Evolutionary conservation across 2,888 invertebrate species (phyloP), one percentile per base, ranked within the genome.

Genomic region (Rhamphomyia laevipes): DNA sequence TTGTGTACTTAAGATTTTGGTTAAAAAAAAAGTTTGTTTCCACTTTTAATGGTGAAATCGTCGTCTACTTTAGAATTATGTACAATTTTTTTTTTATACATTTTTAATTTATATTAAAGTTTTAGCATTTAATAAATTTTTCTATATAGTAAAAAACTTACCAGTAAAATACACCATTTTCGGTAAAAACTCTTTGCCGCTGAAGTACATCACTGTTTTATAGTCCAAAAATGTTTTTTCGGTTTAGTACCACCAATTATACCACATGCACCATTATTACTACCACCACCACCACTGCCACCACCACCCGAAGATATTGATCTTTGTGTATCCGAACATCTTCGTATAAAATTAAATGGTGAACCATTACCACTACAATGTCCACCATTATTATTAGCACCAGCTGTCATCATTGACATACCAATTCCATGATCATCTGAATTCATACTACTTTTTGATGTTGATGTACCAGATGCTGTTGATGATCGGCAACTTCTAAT

Each of bases 161-260:
- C 68, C 66, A 69, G 65, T 58, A 69, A 61, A 59, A 67, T 61
- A 62, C 63, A 66, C 65, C 65, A 65, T 59, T 65, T 65, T 48
- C 62, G 64, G 59, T 58, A 61, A 54, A 68, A 58, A 49, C 62
- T 65, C 57, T 63, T 61, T 59, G 67, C 56, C 43, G 63, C 60
- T 60, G 63, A 64, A 57, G 60, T 65, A 63, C 67, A 69, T 69
- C 70, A 69, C 67, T 70, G 68, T 62, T 69, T 68, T 67, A 68
- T 63, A 58, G 66, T 64, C 70, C 70, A 70, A 57, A 69, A 70
- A 55, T 63, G 66, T 59, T 67, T 70, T 58, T 69, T 70, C 54
- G 66, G 66, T 62, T 70, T 70, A 51, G 68, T 61, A 49, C 64
- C 68, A 53, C 61, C 62, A 54, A 60, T 58, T n/a, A n/a, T n/a